These are phyloP conservation scores for Noctuana brunneofusca DNA, from an alignment of 2,888 invertebrate genomes.

Conservation along the genomic window DNA sequence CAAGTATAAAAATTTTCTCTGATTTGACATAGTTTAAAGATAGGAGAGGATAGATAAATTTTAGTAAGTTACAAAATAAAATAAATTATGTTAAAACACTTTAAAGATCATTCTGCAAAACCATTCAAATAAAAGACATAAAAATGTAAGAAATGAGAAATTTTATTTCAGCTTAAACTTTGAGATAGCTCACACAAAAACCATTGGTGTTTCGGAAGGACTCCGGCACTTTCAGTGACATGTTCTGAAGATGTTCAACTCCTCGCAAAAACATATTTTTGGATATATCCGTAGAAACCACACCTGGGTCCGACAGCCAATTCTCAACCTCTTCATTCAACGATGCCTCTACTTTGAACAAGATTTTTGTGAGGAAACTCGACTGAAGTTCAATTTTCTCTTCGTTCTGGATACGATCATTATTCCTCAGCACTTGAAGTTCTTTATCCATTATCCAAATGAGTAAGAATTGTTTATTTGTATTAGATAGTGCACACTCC, in stretches of 20 bases:
- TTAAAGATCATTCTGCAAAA: too few species aligned
- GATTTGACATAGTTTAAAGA: too few species aligned
- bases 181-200: constrained; percentile 84
- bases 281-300: constrained; percentile 79
- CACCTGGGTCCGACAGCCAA: constrained; percentile 81
- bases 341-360: constrained; percentile 77
- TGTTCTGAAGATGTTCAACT: constrained; percentile 79
- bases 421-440: constrained; percentile 74
- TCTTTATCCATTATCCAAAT: constrained; percentile 85
- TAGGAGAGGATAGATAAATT: too few species aligned
- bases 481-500: constrained; percentile 68
- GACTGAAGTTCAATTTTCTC: constrained; percentile 63
- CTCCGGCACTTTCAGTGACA: constrained; percentile 81
- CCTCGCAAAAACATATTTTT: constrained; percentile 82
- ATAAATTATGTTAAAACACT: too few species aligned
- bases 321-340: constrained; percentile 71
- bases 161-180: constrained; percentile 59
- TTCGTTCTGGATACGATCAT: constrained; percentile 50
- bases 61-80: too few species aligned
- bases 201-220: constrained; percentile 80
- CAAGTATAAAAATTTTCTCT: too few species aligned
- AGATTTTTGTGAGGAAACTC: constrained; percentile 79
- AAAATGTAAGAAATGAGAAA: constrained; percentile 39
- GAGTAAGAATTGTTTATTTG: constrained; percentile 77
- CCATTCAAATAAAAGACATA: constrained; percentile 1